Evolutionary conservation across 2,888 invertebrate genomes (phyloP), one percentile per base, ranked within the genome.

Genomic region (Ophioninae sp.): DNA sequence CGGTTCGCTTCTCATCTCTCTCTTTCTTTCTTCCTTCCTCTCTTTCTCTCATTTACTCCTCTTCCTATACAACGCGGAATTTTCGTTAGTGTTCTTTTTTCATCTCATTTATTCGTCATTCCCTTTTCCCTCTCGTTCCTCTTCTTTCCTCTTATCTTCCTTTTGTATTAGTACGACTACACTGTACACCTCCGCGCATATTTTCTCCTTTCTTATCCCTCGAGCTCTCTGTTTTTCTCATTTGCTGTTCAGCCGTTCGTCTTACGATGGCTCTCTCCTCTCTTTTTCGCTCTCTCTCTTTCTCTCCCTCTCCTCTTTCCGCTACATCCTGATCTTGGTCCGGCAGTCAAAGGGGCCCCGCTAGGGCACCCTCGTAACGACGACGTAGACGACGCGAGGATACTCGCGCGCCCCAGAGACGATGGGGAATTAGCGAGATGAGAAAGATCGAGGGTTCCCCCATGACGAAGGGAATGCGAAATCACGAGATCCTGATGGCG

Each of bases 401-500:
- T 30, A 30, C 75, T 30, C 81, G 69, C 83, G 74, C 83, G 72
- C 76, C 57, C 50, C 67, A 75, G 61, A 75, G 75, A 84, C 81
- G 81, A 84, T 84, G 73, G 76, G 59, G 76, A 84, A 84, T 84
- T 84, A 84, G 84, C 82, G 81, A 57, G 69, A 70, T 75, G 70
- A 70, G 62, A 72, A 76, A 44, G 73, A 72, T 81, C 61, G 79
- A 83, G 67, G 44, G 72, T 61, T 79, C 76, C 79, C 69, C 85
- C 82, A 84, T 82, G 85, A 85, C 82, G 82, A 78, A 81, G 81
- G 81, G 84, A 82, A 84, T 84, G 81, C 76, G 81, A 78, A 44
- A 59, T 82, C 73, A 61, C 79, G 21, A 74, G 79, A 30, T 30
- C 30, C 30, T 30, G 30, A 73, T 37, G 30, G 75, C 61, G 78